These are phyloP conservation scores for Carcinoscorpius rotundicauda DNA, from an alignment of 1,140 invertebrate genomes.

Conservation along the genomic window DNA sequence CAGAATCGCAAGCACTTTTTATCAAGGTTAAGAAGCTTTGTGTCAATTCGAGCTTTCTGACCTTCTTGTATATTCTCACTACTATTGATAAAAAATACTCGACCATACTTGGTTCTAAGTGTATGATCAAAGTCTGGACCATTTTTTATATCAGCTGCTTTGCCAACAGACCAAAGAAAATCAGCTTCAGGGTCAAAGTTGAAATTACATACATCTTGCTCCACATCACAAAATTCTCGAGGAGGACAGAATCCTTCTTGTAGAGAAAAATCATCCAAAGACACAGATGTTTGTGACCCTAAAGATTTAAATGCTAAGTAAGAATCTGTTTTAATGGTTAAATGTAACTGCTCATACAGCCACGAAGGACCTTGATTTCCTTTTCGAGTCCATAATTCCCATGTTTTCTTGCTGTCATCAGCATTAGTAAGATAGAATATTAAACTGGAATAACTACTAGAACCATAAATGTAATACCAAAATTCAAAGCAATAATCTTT, in stretches of 20 bases:
- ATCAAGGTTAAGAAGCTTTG: slow-evolving; percentile 12
- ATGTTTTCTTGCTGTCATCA: neutral
- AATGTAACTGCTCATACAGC: slow-evolving; percentile 16
- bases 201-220: slow-evolving; percentile 18
- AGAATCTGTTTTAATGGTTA: slow-evolving; percentile 5
- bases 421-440: no score
- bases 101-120: slow-evolving; percentile 12
- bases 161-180: slow-evolving; percentile 12
- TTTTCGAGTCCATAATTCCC: slow-evolving; percentile 7
- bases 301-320: slow-evolving; percentile 13
- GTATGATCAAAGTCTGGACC: slow-evolving; percentile 27
- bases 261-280: slow-evolving; percentile 20
- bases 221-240: slow-evolving; percentile 18
- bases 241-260: slow-evolving; percentile 14
- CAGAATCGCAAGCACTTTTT: slow-evolving; percentile 22
- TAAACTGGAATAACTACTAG: no score
- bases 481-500: slow-evolving; percentile 13
- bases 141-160: neutral
- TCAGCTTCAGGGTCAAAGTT: slow-evolving; percentile 10
- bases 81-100: slow-evolving; percentile 23
- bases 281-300: slow-evolving; percentile 9
- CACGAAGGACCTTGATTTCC: slow-evolving; percentile 20
- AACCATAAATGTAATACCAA: slow-evolving; percentile 19
- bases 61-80: slow-evolving; percentile 1
- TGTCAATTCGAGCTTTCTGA: slow-evolving; percentile 14